phyloP scores from a whole-genome alignment of 2,113 vertebrate species.

The Ondatra zibethicus region DNA sequence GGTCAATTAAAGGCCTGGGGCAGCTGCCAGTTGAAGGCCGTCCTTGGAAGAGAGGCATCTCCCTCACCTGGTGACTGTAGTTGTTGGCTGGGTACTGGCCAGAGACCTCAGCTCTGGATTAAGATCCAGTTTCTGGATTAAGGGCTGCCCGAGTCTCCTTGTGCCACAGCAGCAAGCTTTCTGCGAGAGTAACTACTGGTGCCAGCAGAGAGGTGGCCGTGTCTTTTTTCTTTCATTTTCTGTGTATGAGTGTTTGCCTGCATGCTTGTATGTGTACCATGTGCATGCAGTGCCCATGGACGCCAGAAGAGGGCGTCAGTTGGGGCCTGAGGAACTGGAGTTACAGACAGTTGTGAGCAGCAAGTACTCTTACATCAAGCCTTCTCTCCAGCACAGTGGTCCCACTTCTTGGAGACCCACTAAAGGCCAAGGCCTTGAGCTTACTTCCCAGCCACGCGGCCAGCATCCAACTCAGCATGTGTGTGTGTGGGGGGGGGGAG shows the following conservation, averaged over 20 bases:
- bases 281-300: neutral
- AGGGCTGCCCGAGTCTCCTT: neutral
- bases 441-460: neutral
- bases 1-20: neutral
- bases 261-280: neutral
- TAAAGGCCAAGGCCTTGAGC: neutral
- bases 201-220: neutral
- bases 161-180: neutral
- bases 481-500: neutral
- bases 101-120: neutral
- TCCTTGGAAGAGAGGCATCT: neutral
- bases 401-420: neutral
- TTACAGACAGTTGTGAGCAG: neutral
- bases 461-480: neutral
- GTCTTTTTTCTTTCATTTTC: neutral
- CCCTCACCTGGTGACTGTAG: neutral
- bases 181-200: neutral
- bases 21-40: neutral
- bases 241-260: neutral
- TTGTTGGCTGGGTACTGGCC: neutral
- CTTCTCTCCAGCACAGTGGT: neutral
- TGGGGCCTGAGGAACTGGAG: neutral
- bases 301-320: neutral
- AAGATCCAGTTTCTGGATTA: neutral
- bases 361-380: neutral